A percentile compares a stretch with the other conserved stretches of the same genome.
phyloP scores from a whole-genome alignment of 2,797 vertebrate species.

The Oryzias dopingdopingensis region DNA sequence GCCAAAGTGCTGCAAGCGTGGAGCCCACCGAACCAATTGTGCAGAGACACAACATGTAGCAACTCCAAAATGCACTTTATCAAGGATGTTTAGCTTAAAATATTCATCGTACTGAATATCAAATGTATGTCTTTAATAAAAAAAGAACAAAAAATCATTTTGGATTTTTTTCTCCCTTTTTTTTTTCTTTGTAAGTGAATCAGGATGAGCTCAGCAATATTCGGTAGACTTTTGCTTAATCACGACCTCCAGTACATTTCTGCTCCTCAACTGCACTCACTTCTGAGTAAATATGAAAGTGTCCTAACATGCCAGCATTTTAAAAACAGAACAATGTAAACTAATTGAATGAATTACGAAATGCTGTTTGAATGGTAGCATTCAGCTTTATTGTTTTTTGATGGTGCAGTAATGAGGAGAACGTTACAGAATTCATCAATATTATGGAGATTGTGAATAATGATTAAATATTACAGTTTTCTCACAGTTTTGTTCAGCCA shows the following conservation, averaged over 20 bases:
- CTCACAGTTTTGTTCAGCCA: not conserved
- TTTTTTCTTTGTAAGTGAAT: constrained; percentile 48
- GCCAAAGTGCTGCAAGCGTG: constrained; percentile 73
- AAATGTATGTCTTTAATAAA: constrained; percentile 66
- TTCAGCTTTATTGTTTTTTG: not conserved
- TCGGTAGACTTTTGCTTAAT: constrained; percentile 50
- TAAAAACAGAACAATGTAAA: constrained; percentile 2
- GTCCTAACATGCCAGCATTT: not conserved
- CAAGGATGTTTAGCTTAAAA: constrained; percentile 74
- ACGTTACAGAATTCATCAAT: not conserved
- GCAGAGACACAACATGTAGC: constrained; percentile 65
- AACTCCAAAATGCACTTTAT: constrained; percentile 73
- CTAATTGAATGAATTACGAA: not conserved
- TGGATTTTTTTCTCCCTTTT: constrained; percentile 10
- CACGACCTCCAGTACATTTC: constrained; percentile 18
- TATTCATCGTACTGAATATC: constrained; percentile 73
- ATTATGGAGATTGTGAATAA: not conserved
- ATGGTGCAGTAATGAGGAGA: not conserved
- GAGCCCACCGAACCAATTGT: constrained; percentile 58
- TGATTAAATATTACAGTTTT: not conserved
- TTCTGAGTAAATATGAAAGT: constrained; percentile 19
- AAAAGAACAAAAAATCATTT: constrained; percentile 65
- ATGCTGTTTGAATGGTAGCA: constrained; percentile 8
- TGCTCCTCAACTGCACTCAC: not conserved
- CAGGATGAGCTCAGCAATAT: constrained; percentile 43